Evolutionary conservation across 2,113 vertebrate species (phyloP), one percentile per base, ranked within the genome.

Genomic region (Aix galericulata): DNA sequence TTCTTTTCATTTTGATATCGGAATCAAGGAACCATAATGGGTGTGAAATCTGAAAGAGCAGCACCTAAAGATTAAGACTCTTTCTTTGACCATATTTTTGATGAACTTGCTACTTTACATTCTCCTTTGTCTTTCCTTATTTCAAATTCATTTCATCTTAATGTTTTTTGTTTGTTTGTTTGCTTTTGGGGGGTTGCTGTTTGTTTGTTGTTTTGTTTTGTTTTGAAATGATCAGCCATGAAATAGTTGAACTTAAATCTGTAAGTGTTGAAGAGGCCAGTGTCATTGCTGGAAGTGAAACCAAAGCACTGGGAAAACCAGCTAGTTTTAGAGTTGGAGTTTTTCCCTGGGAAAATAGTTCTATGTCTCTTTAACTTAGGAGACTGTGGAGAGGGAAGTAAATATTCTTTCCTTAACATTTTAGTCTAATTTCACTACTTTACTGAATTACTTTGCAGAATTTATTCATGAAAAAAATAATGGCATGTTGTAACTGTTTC

Each of bases 371-470:
- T 13, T 59, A 67, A 3, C 15, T 84, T 44, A 67, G 68, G 36
- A 85, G n/a, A 23, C 4, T 17, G 11, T 1, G 0, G 4, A 58
- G 50, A 62, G 10, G 5, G 8, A 88, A 83, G 67, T 34, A 0
- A 78, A 67, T 55, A 77, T 60, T 71, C 3, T 85, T 66, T 74
- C 32, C 83, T 91, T 31, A 81, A 93, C 59, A 8, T 1, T 93
- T 91, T 91, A 71, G 10, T 50, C 32, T 91, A 44, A 68, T 80
- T 81, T 85, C 31, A 80, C 5, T 74, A 31, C 17, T 86, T 88
- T 34, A 13, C 25, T 72, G 29, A 81, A 95, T 56, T 46, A n/a
- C 20, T 81, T 90, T 48, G 17, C 20, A 82, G 34, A 81, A 95
- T 56, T 38, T 71, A 60, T 78, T 67, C 0, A 36, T 60, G 18